Percentiles rank a stretch among this genome's conserved stretches.
Evolutionary conservation across 2,797 vertebrate genomes (phyloP).

Genomic region (Setipinna tenuifilis): DNA sequence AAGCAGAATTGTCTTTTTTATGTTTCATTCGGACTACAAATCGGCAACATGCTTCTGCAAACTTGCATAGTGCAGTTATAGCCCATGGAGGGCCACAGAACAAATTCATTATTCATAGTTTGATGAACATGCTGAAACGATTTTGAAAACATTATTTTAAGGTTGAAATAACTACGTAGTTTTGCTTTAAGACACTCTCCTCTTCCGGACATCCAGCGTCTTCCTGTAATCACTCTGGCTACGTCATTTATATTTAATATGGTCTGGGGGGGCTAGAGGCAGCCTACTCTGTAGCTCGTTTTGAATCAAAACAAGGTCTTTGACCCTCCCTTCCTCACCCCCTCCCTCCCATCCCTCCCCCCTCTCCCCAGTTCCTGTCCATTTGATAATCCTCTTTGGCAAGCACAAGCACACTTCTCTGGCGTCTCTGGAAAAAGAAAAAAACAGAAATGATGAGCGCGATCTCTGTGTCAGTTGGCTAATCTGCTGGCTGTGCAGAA

Average conservation of each 20-base stretch:
- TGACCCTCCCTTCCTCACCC: not conserved
- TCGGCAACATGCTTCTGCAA: too few relatives aligned
- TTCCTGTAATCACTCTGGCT: not conserved
- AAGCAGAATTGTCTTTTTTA: too few relatives aligned
- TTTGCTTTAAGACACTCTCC: not conserved
- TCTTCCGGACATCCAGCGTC: not conserved
- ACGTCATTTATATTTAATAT: not conserved
- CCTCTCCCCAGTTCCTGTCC: not conserved
- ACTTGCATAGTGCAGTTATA: too few relatives aligned
- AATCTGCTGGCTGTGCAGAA: slow-evolving; percentile 23
- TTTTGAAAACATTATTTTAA: too few relatives aligned
- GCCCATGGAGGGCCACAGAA: too few relatives aligned
- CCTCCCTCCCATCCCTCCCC: too few relatives aligned
- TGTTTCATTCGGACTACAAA: too few relatives aligned
- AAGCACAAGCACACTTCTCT: not conserved
- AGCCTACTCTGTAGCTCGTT: not conserved
- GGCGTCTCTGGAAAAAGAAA: not conserved
- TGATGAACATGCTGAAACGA: too few relatives aligned
- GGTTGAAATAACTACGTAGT: too few relatives aligned
- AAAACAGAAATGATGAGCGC: not conserved
- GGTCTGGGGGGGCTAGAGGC: not conserved
- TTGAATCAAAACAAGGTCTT: not conserved
- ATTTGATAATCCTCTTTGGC: slow-evolving; percentile 1
- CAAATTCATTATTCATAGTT: too few relatives aligned
- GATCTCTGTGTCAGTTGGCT: not conserved